Evolutionary conservation across 1,140 invertebrate species (phyloP), one percentile per base, ranked within the genome.

Genomic region (Drosophila ironensis): DNA sequence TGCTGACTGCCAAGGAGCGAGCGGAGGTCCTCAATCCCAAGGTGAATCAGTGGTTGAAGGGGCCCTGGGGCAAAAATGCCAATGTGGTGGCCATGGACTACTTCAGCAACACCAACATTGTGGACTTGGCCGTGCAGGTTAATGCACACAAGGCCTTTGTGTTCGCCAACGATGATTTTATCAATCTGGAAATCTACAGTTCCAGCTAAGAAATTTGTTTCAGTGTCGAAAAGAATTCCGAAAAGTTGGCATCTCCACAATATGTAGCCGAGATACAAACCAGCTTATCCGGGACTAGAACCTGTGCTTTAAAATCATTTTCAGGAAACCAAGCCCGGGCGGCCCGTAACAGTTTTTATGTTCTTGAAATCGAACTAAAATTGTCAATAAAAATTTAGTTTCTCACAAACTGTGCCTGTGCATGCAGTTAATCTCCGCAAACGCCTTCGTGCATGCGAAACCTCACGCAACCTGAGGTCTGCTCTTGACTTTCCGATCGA

Each of bases 51-150:
- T 88, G 74, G 84, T 47, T 90, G 0, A 73, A 67, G n/a, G 86
- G 90, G 0, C 75, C 88, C 0, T 92, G 91, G 90, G 92, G 91
- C 77, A 48, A 90, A 2, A 91, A 90, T 48, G 90, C 92, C 11
- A 93, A 93, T 72, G 91, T 93, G 4, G 90, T 93, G 0, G 90
- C 93, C 1, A 90, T 91, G 50, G 93, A 94, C 60, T 94, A 92
- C 72, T 93, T 94, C 59, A 90, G 92, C 7, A 92, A 92, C 8
- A 93, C 91, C n/a, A 92, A 93, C 72, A 72, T 94, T 1, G 90
- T 94, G 12, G 91, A 92, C 54, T 86, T 92, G n/a, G 91, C 92
- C 9, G 90, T 93, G 14, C 61, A 88, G 44, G 73, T 70, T 0
- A 90, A 90, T 69, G 27, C 40, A 0, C 74, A 88, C 33, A 90